Evolutionary conservation across 2,888 invertebrate species (phyloP).

Genomic region (Tetanocera ferruginea): DNA sequence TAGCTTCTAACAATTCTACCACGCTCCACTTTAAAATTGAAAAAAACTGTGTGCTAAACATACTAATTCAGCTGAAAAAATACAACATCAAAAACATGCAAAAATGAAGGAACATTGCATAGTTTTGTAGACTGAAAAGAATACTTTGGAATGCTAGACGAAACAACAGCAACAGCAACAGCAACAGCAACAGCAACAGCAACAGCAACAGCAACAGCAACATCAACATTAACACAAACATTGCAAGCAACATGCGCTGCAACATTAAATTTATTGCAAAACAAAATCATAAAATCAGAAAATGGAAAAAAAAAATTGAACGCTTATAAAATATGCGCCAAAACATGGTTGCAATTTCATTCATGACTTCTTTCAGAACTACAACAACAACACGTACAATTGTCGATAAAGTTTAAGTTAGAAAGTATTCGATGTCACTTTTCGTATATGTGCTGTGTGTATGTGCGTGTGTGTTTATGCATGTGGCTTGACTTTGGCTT

Average conservation of each 20-base stretch:
- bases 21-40: slow-evolving; percentile 14
- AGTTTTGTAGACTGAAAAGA: slow-evolving; percentile 20
- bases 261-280: slow-evolving; percentile 32
- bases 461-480: too few species aligned
- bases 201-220: background rate
- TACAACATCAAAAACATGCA: slow-evolving; percentile 7
- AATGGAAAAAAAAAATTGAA: slow-evolving; percentile 1
- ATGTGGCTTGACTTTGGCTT: background rate
- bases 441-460: background rate
- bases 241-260: background rate
- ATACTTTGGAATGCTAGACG: background rate
- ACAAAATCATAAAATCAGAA: slow-evolving; percentile 8
- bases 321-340: background rate
- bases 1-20: background rate
- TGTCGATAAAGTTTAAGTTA: background rate
- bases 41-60: background rate
- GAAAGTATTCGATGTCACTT: slow-evolving; percentile 14
- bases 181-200: background rate
- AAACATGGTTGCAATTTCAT: slow-evolving; percentile 26
- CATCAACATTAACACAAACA: background rate
- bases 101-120: background rate
- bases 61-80: background rate
- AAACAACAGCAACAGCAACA: background rate
- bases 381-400: slow-evolving; percentile 15
- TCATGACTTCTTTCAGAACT: slow-evolving; percentile 31